Evolutionary conservation across 2,888 invertebrate species (phyloP).

Genomic region (Drosophila paucipuncta): DNA sequence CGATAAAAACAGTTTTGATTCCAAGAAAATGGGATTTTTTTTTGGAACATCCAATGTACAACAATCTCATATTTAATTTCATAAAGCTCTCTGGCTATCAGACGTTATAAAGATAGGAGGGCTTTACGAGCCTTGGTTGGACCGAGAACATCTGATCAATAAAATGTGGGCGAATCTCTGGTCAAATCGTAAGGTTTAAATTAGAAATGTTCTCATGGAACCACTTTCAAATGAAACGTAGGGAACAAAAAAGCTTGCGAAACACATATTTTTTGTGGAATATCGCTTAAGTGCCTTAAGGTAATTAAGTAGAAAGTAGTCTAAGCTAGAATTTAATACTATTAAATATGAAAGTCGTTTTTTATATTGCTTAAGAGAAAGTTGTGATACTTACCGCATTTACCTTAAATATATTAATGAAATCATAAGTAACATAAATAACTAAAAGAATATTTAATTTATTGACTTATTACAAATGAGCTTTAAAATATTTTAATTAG

Average conservation of each 20-base stretch:
- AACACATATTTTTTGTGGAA: not conserved
- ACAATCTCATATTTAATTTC: not conserved
- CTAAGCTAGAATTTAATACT: not conserved
- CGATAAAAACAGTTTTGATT: not conserved
- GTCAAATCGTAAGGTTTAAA: not conserved
- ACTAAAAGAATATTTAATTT: not conserved
- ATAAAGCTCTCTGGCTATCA: constrained; percentile 5
- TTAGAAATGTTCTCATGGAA: constrained; percentile 22
- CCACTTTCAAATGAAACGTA: not conserved
- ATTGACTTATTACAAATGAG: not conserved
- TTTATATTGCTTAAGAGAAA: not conserved
- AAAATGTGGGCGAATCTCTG: not conserved
- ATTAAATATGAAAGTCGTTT: not conserved
- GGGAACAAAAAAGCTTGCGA: fast-evolving
- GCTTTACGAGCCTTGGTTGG: constrained; percentile 11
- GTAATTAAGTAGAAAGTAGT: not conserved
- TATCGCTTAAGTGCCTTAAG: not conserved
- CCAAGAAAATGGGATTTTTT: not conserved
- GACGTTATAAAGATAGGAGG: constrained; percentile 35
- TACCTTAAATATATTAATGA: not conserved
- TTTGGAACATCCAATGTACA: not conserved
- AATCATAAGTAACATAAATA: not conserved
- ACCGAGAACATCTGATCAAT: not conserved
- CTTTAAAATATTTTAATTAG: not conserved
- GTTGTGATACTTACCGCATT: not conserved